phyloP scores from a whole-genome alignment of 92 coral and sea anemone genomes.

The Virgularia gustaviana region DNA sequence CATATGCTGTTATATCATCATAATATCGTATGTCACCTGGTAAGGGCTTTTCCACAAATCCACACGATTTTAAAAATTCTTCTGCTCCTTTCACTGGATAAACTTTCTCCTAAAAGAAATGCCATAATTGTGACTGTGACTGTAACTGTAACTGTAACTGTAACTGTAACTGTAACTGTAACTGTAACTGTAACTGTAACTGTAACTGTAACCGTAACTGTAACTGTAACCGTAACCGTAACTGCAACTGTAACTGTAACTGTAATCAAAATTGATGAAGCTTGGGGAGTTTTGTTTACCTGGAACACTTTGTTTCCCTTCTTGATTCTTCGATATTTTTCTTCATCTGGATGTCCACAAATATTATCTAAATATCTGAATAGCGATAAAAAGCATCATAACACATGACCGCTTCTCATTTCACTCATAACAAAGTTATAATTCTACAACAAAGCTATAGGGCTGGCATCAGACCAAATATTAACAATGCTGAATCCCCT shows the following conservation, averaged over 20 bases:
- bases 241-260: too few relatives aligned
- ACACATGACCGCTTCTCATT: not conserved
- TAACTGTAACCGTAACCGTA: too few relatives aligned
- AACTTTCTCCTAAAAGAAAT: slow-evolving; percentile 67
- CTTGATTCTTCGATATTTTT: slow-evolving; percentile 74
- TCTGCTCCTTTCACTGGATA: slow-evolving; percentile 64
- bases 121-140: too few relatives aligned
- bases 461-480: not conserved
- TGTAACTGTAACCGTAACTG: too few relatives aligned
- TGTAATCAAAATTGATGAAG: too few relatives aligned
- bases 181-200: too few relatives aligned
- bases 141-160: too few relatives aligned
- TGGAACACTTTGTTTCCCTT: slow-evolving; percentile 78
- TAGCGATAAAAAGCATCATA: not conserved
- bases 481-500: too few relatives aligned
- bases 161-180: too few relatives aligned
- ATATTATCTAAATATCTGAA: slow-evolving; percentile 83
- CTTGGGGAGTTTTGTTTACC: slow-evolving; percentile 61
- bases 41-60: slow-evolving; percentile 70
- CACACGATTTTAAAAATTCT: slow-evolving; percentile 82
- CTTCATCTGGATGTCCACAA: slow-evolving; percentile 80
- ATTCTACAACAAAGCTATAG: not conserved
- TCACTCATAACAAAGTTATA: not conserved
- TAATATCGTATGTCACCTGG: slow-evolving; percentile 16
- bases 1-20: not conserved